These are phyloP conservation scores for Orbicella faveolata DNA, from an alignment of 64 coral and sea anemone species.

Conservation along the genomic window DNA sequence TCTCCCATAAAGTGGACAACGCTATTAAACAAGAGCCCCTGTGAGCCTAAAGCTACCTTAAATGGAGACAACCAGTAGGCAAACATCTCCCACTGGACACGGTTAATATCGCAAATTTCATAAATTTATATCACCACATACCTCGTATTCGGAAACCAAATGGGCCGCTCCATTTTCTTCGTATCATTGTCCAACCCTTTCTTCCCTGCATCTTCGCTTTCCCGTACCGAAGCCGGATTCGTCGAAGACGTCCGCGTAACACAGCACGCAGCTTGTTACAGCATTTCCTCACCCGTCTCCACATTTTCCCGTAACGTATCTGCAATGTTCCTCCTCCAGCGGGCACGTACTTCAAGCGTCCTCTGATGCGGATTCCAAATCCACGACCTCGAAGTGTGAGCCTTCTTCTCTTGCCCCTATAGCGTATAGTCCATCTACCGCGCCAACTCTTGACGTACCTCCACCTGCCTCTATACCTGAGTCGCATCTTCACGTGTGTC, in stretches of 20 bases:
- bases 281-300: constrained; percentile 19
- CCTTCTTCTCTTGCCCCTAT: not conserved
- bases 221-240: constrained; percentile 9
- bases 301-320: constrained; percentile 21
- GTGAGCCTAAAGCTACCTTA: no score
- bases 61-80: no score
- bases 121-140: not conserved
- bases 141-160: constrained; percentile 5
- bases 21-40: no score
- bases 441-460: not conserved
- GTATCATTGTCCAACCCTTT: not conserved
- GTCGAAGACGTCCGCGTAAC: constrained; percentile 16
- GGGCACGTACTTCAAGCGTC: constrained; percentile 11
- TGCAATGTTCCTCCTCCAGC: not conserved
- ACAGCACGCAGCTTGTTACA: constrained; percentile 24
- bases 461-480: not conserved
- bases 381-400: not conserved
- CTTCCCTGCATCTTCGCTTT: not conserved
- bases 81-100: no score
- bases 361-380: constrained; percentile 7
- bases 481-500: not conserved
- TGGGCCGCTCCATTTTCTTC: not conserved
- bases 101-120: not conserved
- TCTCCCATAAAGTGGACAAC: no score
- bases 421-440: not conserved